Conservation (phyloP, 2,888 invertebrate species). For the Nezara viridula region DNA sequence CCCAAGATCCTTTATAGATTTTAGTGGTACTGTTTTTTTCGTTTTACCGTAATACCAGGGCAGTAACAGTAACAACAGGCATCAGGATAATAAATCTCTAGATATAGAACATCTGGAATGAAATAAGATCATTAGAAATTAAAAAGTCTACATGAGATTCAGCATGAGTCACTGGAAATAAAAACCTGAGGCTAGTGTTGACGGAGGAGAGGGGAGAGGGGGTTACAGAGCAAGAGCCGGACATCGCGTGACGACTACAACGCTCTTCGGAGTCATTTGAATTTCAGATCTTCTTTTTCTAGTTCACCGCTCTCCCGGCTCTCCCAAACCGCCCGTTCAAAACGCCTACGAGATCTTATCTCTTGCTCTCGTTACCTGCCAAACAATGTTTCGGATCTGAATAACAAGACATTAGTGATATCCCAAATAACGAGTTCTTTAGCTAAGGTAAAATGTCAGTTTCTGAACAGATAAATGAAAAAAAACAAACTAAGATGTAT, state of each 20-base stretch:
- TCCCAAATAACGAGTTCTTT: background rate
- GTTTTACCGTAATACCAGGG: too few species aligned
- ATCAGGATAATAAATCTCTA: too few species aligned
- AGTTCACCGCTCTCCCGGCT: background rate
- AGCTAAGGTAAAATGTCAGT: background rate
- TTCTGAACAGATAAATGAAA: too few species aligned
- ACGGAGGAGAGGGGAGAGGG: background rate
- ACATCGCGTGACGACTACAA: conserved; percentile 9
- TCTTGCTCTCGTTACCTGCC: background rate
- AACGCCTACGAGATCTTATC: background rate
- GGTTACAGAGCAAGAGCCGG: background rate
- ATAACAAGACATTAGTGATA: background rate
- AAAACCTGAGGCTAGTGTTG: background rate
- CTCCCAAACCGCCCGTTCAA: background rate
- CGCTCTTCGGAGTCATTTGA: conserved; percentile 32
- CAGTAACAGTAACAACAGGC: too few species aligned
- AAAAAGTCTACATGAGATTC: too few species aligned
- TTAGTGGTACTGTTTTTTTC: too few species aligned
- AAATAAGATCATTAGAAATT: too few species aligned
- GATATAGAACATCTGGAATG: too few species aligned
- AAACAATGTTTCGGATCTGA: background rate
- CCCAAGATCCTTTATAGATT: too few species aligned
- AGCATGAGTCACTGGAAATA: background rate
- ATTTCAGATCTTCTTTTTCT: conserved; percentile 49
- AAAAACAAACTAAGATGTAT: too few species aligned